Evolutionary conservation across 2,888 invertebrate species (phyloP).

Genomic region (Spodoptera picta): DNA sequence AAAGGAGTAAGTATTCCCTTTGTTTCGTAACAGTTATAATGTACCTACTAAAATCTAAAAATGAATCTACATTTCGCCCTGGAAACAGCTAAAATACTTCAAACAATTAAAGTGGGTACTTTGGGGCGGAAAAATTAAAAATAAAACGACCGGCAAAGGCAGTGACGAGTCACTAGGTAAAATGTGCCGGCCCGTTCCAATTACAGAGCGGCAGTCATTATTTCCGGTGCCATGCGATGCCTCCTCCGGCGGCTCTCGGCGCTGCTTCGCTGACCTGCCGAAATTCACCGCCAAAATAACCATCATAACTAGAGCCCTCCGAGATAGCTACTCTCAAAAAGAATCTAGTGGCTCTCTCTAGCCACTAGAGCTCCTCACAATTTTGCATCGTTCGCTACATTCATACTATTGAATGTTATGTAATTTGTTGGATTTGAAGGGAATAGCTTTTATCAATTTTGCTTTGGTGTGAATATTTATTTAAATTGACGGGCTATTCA

Average conservation of each 20-base stretch:
- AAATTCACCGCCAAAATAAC: slow-evolving; percentile 72
- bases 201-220: slow-evolving; percentile 86
- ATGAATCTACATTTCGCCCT: slow-evolving; percentile 5
- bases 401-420: slow-evolving; percentile 67
- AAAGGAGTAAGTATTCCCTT: slow-evolving; percentile 26
- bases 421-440: slow-evolving; percentile 63
- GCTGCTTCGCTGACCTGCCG: slow-evolving; percentile 77
- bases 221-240: slow-evolving; percentile 82
- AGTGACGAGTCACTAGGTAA: slow-evolving; percentile 56
- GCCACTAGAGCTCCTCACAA: slow-evolving; percentile 44
- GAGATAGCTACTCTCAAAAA: slow-evolving; percentile 28
- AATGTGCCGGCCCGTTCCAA: slow-evolving; percentile 80
- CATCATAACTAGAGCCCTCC: slow-evolving; percentile 60
- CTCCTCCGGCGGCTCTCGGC: slow-evolving; percentile 70
- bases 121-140: slow-evolving; percentile 29
- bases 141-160: slow-evolving; percentile 28
- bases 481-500: slow-evolving; percentile 1
- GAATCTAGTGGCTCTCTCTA: slow-evolving; percentile 11
- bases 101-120: slow-evolving; percentile 32
- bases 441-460: slow-evolving; percentile 65
- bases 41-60: slow-evolving; percentile 2
- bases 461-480: background rate
- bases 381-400: slow-evolving; percentile 56
- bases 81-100: slow-evolving; percentile 20
- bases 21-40: slow-evolving; percentile 16